A percentile compares a stretch with the other conserved stretches of the same genome.
Conservation (phyloP, 2,797 vertebrate species). For the Eurystomus glaucurus region DNA sequence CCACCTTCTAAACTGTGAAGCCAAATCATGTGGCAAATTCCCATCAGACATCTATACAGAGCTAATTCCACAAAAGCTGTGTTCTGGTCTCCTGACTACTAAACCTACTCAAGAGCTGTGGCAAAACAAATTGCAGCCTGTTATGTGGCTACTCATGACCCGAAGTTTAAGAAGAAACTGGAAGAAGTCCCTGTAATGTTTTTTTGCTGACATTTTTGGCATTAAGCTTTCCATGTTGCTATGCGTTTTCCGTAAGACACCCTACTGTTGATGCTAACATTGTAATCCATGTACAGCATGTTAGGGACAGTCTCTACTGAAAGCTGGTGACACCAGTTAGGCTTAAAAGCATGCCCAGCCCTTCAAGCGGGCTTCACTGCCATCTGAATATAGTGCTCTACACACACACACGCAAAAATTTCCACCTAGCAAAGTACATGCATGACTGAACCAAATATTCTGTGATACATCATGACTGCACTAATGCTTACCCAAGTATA, state of each 20-base stretch:
- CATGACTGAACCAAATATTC: not conserved
- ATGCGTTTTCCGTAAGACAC: not conserved
- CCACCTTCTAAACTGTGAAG: not conserved
- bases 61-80: not conserved
- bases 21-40: not conserved
- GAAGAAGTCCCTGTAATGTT: not conserved
- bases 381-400: accelerated
- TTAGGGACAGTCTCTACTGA: not conserved
- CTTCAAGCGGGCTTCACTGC: not conserved
- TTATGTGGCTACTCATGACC: not conserved
- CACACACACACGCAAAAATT: not conserved
- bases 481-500: not conserved
- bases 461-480: not conserved
- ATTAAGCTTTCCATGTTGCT: not conserved
- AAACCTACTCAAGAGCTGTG: not conserved
- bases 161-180: not conserved
- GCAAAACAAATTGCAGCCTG: not conserved
- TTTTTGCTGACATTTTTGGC: constrained; percentile 4
- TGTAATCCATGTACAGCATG: not conserved
- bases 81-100: not conserved
- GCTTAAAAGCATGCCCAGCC: not conserved
- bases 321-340: not conserved
- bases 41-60: not conserved
- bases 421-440: not conserved
- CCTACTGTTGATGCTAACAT: not conserved